Evolutionary conservation across 2,797 vertebrate genomes (phyloP).

Genomic region (Sciurus vulgaris): DNA sequence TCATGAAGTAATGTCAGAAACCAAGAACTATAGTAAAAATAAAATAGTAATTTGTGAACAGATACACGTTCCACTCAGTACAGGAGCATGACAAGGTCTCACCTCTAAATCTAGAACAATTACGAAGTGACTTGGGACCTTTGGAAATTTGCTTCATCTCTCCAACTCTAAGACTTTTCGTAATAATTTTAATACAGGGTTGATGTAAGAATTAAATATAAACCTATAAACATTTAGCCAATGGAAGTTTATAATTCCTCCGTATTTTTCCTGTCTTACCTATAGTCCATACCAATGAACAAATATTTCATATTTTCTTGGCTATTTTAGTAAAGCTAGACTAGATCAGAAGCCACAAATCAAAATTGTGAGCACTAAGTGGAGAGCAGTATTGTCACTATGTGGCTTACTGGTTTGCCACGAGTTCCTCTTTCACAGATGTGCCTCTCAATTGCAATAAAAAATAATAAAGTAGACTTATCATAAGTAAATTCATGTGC

Average conservation of each 20-base stretch:
- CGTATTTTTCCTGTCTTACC: background rate
- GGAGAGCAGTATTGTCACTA: background rate
- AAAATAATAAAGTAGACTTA: background rate
- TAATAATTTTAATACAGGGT: background rate
- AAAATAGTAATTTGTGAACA: background rate
- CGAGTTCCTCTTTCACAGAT: background rate
- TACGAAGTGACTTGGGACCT: background rate
- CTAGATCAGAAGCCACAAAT: background rate
- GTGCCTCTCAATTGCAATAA: background rate
- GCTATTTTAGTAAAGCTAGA: background rate
- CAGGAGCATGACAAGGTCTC: background rate
- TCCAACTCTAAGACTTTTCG: background rate
- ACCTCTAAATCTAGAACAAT: too few relatives aligned
- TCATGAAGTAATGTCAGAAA: background rate
- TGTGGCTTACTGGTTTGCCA: background rate
- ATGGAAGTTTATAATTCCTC: background rate
- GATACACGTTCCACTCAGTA: background rate
- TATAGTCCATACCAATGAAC: background rate
- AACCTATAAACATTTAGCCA: background rate
- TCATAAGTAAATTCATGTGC: background rate
- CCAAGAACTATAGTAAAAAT: background rate
- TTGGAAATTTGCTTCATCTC: background rate
- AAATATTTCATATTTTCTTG: background rate
- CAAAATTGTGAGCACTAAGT: background rate
- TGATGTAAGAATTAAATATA: background rate